Evolutionary conservation across 2,888 invertebrate genomes (phyloP), one percentile per base, ranked within the genome.

Genomic region (Euzophera pinguis): DNA sequence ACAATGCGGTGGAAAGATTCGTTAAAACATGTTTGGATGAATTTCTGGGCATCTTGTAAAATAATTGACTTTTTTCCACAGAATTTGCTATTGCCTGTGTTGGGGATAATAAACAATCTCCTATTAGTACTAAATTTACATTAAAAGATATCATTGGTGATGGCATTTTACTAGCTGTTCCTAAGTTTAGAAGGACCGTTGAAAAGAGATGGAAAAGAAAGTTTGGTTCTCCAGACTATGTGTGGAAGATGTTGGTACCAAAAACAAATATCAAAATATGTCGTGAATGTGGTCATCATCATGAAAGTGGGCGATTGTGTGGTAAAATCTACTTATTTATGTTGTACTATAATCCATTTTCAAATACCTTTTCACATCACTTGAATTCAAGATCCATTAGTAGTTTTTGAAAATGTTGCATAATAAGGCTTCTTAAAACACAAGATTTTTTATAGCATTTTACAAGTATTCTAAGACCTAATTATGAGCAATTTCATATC

Each of bases 121-220:
- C 54, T 32, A 51, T 65, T 37, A 53, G 64, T 13, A 78, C 72
- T 54, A 75, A 76, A 49, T 91, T 91, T 63, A 91, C 92, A 1
- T 60, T 96, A 6, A 92, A 93, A 65, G 92, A 95, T 60, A 75
- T 95, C 12, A 78, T 95, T 47, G 93, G 93, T 0, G 93, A 96
- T 81, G 95, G 95, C 1, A 91, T 97, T 59, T 76, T 98, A 14
- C 94, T 95, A 92, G 97, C 94, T 47, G 96, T 95, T 1, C 98
- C 97, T 0, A 96, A 95, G 71, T 90, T 91, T 58, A 90, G 98
- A 63, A 91, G 97, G 62, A 92, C 95, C 0, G 61, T 96, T 41
- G 98, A 98, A 72, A 94, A 88, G 73, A 91, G 96, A 55, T 79
- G 91, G 63, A 94, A 91, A 42, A 91, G 97, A 45, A 95, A 93